Evolutionary conservation across 2,113 vertebrate genomes (phyloP), one percentile per base, ranked within the genome.

Genomic region (Todiramphus saurophagus): DNA sequence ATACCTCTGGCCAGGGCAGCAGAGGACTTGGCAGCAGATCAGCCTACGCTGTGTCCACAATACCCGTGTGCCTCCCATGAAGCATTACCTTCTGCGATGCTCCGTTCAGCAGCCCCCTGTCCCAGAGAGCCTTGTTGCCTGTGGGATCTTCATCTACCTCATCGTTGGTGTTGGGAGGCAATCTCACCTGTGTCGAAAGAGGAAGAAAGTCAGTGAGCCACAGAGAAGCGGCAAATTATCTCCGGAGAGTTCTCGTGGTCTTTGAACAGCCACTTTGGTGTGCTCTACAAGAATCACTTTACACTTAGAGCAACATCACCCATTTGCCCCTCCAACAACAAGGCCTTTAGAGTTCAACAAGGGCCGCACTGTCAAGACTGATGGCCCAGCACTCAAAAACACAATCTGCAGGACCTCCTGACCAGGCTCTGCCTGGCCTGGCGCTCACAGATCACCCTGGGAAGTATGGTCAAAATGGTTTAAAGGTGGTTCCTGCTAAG

Each of bases 141-240:
- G 99, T 99, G 31, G 99, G 99, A 95, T 99, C 99, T 91, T 99
- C 99, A 76, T 99, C 99, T 30, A 99, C 99, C 73, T 99, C 99
- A 35, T 99, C 99, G 1, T 99, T 99, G 48, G 99, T 99, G 96
- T 99, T 99, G 72, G 99, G 98, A 14, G 99, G 99, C 44, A 99
- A 97, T 48, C 99, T 99, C 55, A 99, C 99, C 99, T 99, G 87
- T 1, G 30, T 79, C 25, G 23, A 81, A 51, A 53, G 64, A 48
- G 12, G 11, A 73, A 33, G 28, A 31, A 46, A 73, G 39, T 92
- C 50, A 86, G 20, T 7, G 23, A 84, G 35, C n/a, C 53, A 66
- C 51, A 78, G 46, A 88, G 64, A 21, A 62, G 59, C 21, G 62
- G 58, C 8, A 33, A 2, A 1, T 56, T 35, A 37, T 15, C 60